phyloP scores from a whole-genome alignment of 2,113 vertebrate genomes.

The Podarcis muralis region DNA sequence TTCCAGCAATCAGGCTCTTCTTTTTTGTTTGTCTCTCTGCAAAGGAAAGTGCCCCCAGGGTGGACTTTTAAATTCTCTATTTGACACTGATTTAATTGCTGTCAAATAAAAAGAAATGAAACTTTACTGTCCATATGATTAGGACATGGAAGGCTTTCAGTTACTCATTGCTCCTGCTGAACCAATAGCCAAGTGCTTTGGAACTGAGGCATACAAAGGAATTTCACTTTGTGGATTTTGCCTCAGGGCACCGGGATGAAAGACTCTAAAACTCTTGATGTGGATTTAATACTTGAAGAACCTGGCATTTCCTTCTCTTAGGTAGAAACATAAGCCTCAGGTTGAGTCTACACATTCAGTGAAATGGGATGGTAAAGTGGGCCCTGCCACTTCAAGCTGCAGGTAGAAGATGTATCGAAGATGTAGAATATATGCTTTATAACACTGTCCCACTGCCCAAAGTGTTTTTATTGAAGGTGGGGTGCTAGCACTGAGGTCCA shows the following conservation, averaged over 20 bases:
- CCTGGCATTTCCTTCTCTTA: background rate
- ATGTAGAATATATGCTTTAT: background rate
- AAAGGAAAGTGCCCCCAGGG: slow-evolving; percentile 36
- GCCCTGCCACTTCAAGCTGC: background rate
- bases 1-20: slow-evolving; percentile 41
- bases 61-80: slow-evolving; percentile 34
- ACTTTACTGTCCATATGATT: slow-evolving; percentile 44
- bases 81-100: slow-evolving; percentile 49
- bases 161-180: slow-evolving; percentile 28
- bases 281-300: background rate
- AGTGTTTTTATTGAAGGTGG: too few species aligned
- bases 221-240: slow-evolving; percentile 10
- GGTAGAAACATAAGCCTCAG: background rate
- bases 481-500: too few species aligned
- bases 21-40: slow-evolving; percentile 24
- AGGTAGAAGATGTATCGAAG: background rate
- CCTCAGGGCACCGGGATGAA: background rate
- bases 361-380: background rate
- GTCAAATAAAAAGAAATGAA: slow-evolving; percentile 41
- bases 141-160: slow-evolving; percentile 23
- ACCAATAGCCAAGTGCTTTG: background rate
- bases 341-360: background rate
- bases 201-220: background rate
- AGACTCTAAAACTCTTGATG: slow-evolving; percentile 10
- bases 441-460: background rate